Percentiles rank a stretch among this genome's conserved stretches.
Conservation (phyloP, 2,113 vertebrate species). For the Odontesthes bonariensis region DNA sequence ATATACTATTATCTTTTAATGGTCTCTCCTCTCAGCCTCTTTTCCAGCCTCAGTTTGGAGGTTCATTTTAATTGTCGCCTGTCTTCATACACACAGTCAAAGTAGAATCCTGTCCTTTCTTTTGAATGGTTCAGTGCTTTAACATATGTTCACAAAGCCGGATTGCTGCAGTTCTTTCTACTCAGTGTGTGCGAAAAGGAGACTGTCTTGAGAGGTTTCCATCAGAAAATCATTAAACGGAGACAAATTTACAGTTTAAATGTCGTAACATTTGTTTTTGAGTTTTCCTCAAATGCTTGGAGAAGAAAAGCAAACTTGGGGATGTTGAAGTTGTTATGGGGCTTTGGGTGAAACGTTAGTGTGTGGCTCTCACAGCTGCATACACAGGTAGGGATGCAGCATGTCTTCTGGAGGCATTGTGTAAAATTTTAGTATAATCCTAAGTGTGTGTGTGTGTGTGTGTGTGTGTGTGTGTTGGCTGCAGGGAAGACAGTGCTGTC, state of each 20-base stretch:
- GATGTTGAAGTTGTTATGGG: constrained; percentile 19
- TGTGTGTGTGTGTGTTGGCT: constrained; percentile 53
- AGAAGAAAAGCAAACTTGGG: background rate
- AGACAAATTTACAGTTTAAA: constrained; percentile 1
- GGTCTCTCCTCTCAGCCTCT: no score
- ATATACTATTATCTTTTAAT: no score
- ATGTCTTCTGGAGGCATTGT: constrained; percentile 21
- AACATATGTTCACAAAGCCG: background rate
- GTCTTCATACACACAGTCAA: background rate
- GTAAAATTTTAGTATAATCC: constrained; percentile 20
- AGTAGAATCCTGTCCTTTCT: background rate
- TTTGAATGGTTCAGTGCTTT: background rate
- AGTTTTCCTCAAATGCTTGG: background rate
- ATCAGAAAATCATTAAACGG: constrained; percentile 9
- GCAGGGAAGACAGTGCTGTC: constrained; percentile 44
- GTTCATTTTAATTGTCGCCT: no score
- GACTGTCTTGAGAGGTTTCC: background rate
- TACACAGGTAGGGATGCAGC: constrained; percentile 1
- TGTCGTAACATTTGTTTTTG: background rate
- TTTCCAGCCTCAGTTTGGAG: no score
- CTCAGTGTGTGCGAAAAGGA: background rate
- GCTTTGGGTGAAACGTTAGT: background rate
- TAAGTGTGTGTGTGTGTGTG: constrained; percentile 53
- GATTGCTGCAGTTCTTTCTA: background rate
- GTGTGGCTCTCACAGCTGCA: constrained; percentile 12